Base-by-base conservation (phyloP, 2,797 vertebrate species). In the Scomberomorus guttatus region DNA sequence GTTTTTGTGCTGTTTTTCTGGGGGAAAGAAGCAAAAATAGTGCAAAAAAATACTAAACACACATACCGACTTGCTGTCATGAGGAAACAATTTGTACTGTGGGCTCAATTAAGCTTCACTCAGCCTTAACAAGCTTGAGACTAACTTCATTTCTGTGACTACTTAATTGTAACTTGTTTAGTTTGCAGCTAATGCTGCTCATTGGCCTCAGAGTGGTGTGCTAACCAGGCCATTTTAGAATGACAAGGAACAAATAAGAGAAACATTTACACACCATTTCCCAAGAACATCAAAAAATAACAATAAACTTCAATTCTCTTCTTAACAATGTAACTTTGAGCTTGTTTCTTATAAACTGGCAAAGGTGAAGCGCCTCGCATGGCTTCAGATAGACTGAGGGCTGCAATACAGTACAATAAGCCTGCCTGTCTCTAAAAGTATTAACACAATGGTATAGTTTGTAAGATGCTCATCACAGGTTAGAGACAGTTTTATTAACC, bases 111-210 rank as follows among this genome's bases (percentile, higher is more conserved):
- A 51, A 57, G 50, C 42, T 75, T 60, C 60, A 29, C 39, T 79
- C 72, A 51, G 27, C 44, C 34, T 54, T 48, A 74, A 77, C 44
- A 29, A 70, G 70, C 29, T 25, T 7, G n/a, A 66, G 42, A 70
- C 50, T 65, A 70, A 84, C 76, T 72, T 81, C 18, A 77, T 78
- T 68, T 82, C 34, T 55, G 57, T 61, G 34, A 58, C 74, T 57
- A 82, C 63, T 60, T 64, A 64, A 83, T 52, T 69, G 25, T 13
- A 64, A 64, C 52, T 59, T 64, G 56, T 68, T 84, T 61, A 69
- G 61, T 29, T 55, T 67, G 58, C 64, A 42, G 46, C n/a, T 75
- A 78, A 73, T 54, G 73, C 44, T 63, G 1, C 37, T 68, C n/a
- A 37, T 27, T 76, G 50, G 68, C 24, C 34, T 63, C 27, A 48